Conservation (phyloP, 2,113 vertebrate genomes). For the Salvator merianae region DNA sequence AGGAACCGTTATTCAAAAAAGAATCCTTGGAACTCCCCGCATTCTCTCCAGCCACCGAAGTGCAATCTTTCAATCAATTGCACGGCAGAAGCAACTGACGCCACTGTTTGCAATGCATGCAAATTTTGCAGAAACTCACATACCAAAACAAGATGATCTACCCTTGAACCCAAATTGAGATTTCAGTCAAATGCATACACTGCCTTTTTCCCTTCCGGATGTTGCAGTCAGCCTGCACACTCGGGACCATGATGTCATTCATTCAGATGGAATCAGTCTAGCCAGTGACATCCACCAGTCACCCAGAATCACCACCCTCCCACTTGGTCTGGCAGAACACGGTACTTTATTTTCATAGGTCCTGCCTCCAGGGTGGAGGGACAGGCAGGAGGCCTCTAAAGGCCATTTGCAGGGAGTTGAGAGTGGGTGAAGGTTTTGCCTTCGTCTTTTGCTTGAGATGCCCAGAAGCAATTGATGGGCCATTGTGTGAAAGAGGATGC, state of each 20-base stretch:
- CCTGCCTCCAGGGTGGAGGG: too few species aligned
- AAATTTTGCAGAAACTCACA: background rate
- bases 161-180: background rate
- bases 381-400: too few species aligned
- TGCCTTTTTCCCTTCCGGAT: background rate
- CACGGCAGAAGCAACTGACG: background rate
- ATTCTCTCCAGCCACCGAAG: background rate
- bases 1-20: background rate
- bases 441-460: too few species aligned
- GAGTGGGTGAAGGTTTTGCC: too few species aligned
- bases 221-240: background rate
- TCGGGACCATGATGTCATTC: background rate
- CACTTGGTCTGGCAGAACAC: too few species aligned
- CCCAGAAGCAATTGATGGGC: too few species aligned
- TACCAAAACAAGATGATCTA: background rate
- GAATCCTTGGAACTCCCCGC: background rate
- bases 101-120: background rate
- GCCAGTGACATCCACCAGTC: background rate
- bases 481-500: too few species aligned
- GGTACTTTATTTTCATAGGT: too few species aligned
- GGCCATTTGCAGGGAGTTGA: too few species aligned
- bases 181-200: background rate
- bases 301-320: background rate
- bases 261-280: background rate
- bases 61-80: too few species aligned